These are phyloP conservation scores for Amphibalanus amphitrite DNA, from an alignment of 1,140 invertebrate species.

Conservation along the genomic window DNA sequence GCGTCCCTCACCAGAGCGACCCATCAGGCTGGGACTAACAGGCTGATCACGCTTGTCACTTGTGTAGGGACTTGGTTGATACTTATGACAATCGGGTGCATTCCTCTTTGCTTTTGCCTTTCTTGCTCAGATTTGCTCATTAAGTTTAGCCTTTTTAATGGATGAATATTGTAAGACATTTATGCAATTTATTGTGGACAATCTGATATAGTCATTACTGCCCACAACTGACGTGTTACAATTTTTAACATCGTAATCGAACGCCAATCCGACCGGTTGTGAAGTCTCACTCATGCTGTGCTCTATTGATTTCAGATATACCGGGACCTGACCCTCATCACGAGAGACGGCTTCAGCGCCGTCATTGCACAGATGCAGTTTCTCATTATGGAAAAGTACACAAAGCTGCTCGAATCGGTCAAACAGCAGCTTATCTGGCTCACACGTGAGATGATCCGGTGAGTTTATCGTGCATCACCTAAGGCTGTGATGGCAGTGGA, in stretches of 20 bases:
- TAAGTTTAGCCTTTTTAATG: too few relatives aligned
- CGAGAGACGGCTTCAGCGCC: conserved; percentile 65
- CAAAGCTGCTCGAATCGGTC: conserved; percentile 38
- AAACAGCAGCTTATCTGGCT: conserved; percentile 38
- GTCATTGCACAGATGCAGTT: conserved; percentile 62
- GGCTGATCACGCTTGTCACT: too few relatives aligned
- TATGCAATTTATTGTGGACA: too few relatives aligned
- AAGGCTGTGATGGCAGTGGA: neutral
- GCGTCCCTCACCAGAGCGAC: neutral
- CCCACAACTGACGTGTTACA: conserved; percentile 10
- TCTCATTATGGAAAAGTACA: conserved; percentile 74
- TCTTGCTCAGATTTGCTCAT: too few relatives aligned
- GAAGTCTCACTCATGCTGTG: neutral
- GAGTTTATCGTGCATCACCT: neutral
- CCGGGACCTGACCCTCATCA: conserved; percentile 73
- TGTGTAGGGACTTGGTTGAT: too few relatives aligned
- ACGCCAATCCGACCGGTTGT: neutral
- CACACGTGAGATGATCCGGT: conserved; percentile 26
- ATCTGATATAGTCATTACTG: too few relatives aligned
- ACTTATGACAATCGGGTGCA: too few relatives aligned
- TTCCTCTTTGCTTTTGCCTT: too few relatives aligned
- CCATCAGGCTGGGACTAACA: neutral
- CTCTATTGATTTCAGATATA: conserved; percentile 42
- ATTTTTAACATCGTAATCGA: conserved; percentile 4
- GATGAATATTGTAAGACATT: conserved; percentile 5